Evolutionary conservation across 2,113 vertebrate species (phyloP).

Genomic region (Grammatotria lemairii): DNA sequence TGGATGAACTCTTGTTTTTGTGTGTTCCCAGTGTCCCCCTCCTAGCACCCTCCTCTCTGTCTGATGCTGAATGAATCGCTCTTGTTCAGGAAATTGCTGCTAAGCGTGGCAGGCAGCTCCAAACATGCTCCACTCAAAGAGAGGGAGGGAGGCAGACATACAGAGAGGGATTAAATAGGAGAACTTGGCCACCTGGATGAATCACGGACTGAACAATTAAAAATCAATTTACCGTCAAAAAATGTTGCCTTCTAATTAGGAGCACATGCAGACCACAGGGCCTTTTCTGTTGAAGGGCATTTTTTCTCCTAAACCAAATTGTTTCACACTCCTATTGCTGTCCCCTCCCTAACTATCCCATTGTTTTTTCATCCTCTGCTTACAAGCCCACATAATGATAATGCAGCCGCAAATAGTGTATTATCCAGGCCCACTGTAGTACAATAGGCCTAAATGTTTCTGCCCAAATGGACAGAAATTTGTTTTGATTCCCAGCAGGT

Average conservation of each 20-base stretch:
- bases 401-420: constrained; percentile 29
- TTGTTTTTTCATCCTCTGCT: constrained; percentile 32
- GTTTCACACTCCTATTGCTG: constrained; percentile 40
- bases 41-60: background rate
- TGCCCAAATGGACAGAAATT: constrained; percentile 27
- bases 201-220: constrained; percentile 69
- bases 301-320: background rate
- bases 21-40: background rate
- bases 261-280: constrained; percentile 41
- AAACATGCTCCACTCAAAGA: constrained; percentile 47
- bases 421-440: constrained; percentile 21
- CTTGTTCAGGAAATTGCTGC: constrained; percentile 80
- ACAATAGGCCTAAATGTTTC: constrained; percentile 47
- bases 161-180: constrained; percentile 30
- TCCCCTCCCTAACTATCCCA: background rate
- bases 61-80: constrained; percentile 43
- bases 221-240: constrained; percentile 72
- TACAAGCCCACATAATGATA: constrained; percentile 40
- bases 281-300: constrained; percentile 41
- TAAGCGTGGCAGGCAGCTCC: constrained; percentile 59
- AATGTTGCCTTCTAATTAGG: constrained; percentile 69
- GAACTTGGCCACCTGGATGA: constrained; percentile 69
- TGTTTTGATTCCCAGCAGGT: constrained; percentile 53
- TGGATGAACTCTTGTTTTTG: constrained; percentile 75
- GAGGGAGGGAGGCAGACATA: background rate